Percentiles rank a stretch among this genome's conserved stretches.
Evolutionary conservation across 2,113 vertebrate species (phyloP).

Genomic region (Carettochelys insculpta): DNA sequence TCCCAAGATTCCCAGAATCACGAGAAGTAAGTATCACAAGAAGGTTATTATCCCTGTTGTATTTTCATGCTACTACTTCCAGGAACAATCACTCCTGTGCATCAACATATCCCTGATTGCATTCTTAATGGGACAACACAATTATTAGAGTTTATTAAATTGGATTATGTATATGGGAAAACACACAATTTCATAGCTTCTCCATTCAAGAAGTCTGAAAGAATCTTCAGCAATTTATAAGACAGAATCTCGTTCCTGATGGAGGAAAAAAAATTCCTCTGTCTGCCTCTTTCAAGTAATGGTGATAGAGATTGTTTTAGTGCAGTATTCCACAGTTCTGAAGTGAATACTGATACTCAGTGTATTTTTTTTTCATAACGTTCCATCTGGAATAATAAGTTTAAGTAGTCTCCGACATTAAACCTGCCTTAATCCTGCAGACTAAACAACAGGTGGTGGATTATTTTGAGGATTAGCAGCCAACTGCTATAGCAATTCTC

Average conservation of each 20-base stretch:
- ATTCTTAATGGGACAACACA: slow-evolving; percentile 13
- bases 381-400: slow-evolving; percentile 53
- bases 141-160: slow-evolving; percentile 17
- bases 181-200: not conserved
- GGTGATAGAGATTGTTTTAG: not conserved
- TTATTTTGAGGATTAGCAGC: slow-evolving; percentile 59
- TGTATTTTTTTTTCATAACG: not conserved
- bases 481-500: slow-evolving; percentile 46
- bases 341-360: not conserved
- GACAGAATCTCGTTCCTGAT: not conserved
- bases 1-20: not conserved
- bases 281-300: not conserved
- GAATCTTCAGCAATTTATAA: not conserved
- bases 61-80: slow-evolving; percentile 20
- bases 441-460: slow-evolving; percentile 65
- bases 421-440: slow-evolving; percentile 49
- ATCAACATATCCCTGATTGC: slow-evolving; percentile 15
- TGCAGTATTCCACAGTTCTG: not conserved
- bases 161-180: not conserved
- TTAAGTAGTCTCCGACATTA: slow-evolving; percentile 33
- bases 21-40: slow-evolving; percentile 2
- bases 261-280: not conserved
- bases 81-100: slow-evolving; percentile 6
- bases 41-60: slow-evolving; percentile 16
- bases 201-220: not conserved